Evolutionary conservation across 2,797 vertebrate species (phyloP).

Genomic region (Serranus cabrilla): DNA sequence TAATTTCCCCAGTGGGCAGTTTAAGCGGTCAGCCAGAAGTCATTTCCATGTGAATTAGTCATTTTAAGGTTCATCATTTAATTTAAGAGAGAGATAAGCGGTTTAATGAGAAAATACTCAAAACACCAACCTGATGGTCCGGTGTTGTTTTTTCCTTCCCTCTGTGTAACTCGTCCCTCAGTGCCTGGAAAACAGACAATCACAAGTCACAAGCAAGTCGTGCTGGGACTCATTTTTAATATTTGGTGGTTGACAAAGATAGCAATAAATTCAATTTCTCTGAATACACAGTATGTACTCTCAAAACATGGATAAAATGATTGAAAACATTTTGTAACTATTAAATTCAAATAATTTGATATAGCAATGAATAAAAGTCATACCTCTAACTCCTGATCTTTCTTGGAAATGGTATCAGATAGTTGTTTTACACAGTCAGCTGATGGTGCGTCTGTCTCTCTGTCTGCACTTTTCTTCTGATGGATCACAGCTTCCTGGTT

Average conservation of each 20-base stretch:
- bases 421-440: constrained; percentile 81
- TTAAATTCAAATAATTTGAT: background rate
- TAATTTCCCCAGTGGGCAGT: background rate
- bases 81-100: background rate
- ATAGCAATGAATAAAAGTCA: constrained; percentile 19
- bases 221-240: background rate
- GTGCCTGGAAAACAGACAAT: constrained; percentile 66
- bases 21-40: background rate
- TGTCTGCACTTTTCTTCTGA: constrained; percentile 76
- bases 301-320: background rate
- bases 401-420: constrained; percentile 79
- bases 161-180: constrained; percentile 79
- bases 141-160: constrained; percentile 83
- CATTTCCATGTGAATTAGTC: background rate
- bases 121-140: constrained; percentile 85
- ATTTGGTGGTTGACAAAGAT: background rate
- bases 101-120: background rate
- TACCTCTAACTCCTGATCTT: constrained; percentile 86
- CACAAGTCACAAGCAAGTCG: constrained; percentile 10
- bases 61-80: background rate
- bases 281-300: background rate
- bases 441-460: constrained; percentile 69
- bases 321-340: background rate
- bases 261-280: background rate
- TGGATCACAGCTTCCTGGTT: constrained; percentile 88